These are phyloP conservation scores for Nomada fabriciana DNA, from an alignment of 2,888 invertebrate species.

Conservation along the genomic window DNA sequence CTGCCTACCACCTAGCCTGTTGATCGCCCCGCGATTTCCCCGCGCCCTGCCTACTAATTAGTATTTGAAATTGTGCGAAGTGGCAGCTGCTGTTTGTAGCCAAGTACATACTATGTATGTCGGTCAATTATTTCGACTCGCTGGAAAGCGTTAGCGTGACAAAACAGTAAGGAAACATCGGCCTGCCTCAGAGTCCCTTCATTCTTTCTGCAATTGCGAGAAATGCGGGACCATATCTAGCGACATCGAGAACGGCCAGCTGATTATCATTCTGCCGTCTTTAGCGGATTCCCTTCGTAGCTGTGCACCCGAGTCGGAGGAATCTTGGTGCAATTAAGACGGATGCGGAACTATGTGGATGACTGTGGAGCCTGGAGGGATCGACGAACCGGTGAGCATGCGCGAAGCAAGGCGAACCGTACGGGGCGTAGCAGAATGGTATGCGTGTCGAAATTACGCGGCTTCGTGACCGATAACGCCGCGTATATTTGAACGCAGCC, in stretches of 20 bases:
- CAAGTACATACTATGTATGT: slow-evolving; percentile 33
- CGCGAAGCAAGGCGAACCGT: background rate
- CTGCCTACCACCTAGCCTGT: slow-evolving; percentile 55
- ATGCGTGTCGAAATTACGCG: slow-evolving; percentile 43
- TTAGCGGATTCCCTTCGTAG: slow-evolving; percentile 30
- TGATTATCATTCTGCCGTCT: slow-evolving; percentile 22
- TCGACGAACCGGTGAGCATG: slow-evolving; percentile 18
- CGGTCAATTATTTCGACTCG: slow-evolving; percentile 57
- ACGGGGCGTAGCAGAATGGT: background rate
- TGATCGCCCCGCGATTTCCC: slow-evolving; percentile 61
- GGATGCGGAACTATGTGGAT: slow-evolving; percentile 39
- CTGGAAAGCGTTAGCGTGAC: slow-evolving; percentile 36
- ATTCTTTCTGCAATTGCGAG: background rate
- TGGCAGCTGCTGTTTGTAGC: slow-evolving; percentile 38
- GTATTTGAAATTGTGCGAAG: slow-evolving; percentile 62
- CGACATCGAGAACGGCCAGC: background rate
- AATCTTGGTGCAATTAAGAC: slow-evolving; percentile 42
- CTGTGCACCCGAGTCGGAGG: slow-evolving; percentile 7
- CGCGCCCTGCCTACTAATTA: slow-evolving; percentile 56
- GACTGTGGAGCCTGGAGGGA: slow-evolving; percentile 17
- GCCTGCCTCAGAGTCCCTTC: background rate
- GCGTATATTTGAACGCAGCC: slow-evolving; percentile 33
- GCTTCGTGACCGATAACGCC: slow-evolving; percentile 53
- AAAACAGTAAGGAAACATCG: background rate
- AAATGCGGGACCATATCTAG: background rate